Evolutionary conservation across 2,888 invertebrate genomes (phyloP).

Genomic region (Heliconius sara): DNA sequence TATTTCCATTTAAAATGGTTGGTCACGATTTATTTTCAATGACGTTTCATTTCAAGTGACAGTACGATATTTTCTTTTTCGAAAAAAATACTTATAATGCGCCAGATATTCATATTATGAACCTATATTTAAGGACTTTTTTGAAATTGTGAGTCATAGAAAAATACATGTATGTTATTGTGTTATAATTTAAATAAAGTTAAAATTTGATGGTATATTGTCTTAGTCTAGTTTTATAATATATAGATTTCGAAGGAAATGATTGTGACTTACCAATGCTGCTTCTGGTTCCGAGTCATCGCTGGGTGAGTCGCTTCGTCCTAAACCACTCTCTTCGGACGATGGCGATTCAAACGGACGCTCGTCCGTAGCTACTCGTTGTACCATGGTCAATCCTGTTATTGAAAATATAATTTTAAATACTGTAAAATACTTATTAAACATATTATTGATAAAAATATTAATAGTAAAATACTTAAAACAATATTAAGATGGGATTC

Average conservation of each 20-base stretch:
- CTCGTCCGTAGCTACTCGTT: conserved; percentile 75
- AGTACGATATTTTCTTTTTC: background rate
- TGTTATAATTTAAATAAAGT: no score
- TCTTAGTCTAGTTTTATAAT: background rate
- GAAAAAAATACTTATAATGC: background rate
- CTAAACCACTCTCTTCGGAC: conserved; percentile 77
- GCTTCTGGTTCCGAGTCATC: conserved; percentile 76
- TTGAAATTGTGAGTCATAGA: background rate
- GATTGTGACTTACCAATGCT: conserved; percentile 65
- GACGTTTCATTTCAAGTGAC: conserved; percentile 24
- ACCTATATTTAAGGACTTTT: background rate
- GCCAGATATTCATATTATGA: conserved; percentile 6
- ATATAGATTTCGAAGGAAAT: background rate
- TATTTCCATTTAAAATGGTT: conserved; percentile 52
- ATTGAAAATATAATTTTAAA: conserved; percentile 36
- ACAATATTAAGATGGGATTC: background rate
- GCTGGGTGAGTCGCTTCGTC: conserved; percentile 73
- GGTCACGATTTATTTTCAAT: conserved; percentile 50
- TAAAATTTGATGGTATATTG: no score
- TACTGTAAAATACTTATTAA: background rate
- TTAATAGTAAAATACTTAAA: background rate
- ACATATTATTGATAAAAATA: background rate
- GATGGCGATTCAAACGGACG: conserved; percentile 77
- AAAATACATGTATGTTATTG: background rate
- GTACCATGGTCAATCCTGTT: conserved; percentile 70